These are phyloP conservation scores for Poecilia latipinna DNA, from an alignment of 2,113 vertebrate species.

Conservation along the genomic window DNA sequence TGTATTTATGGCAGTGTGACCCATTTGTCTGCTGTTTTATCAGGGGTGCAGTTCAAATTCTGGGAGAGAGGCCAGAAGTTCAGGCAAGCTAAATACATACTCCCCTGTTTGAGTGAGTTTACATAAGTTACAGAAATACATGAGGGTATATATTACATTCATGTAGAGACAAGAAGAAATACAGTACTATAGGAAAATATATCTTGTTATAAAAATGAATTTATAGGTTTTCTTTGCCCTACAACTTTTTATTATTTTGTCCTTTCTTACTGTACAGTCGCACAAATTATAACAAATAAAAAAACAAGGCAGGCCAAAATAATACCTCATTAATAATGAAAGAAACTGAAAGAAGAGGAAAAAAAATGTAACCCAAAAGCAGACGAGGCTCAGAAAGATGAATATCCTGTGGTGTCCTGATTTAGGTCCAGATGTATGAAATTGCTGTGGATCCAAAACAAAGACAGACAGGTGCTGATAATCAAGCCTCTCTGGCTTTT, in stretches of 20 bases:
- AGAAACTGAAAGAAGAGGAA: too few species aligned
- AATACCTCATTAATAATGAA: too few species aligned
- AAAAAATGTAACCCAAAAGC: too few species aligned
- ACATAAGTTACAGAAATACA: not conserved
- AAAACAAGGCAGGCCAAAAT: too few species aligned
- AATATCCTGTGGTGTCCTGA: too few species aligned
- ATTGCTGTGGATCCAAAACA: not conserved
- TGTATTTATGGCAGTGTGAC: constrained; percentile 47
- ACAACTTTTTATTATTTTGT: too few species aligned
- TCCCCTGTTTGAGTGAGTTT: not conserved
- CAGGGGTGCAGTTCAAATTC: constrained; percentile 46
- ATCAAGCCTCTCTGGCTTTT: not conserved
- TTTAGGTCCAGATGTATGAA: not conserved
- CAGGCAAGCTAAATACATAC: constrained; percentile 49
- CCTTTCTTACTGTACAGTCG: too few species aligned
- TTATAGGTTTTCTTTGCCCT: too few species aligned
- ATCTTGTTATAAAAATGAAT: too few species aligned
- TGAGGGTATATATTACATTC: not conserved
- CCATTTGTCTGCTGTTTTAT: constrained; percentile 59
- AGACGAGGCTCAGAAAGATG: too few species aligned
- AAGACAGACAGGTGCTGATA: not conserved
- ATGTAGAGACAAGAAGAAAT: not conserved
- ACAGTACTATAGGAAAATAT: not conserved
- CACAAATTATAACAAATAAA: too few species aligned
- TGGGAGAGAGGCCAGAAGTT: constrained; percentile 57